phyloP scores from a whole-genome alignment of 2,888 invertebrate species.

The Pelosia muscerda region DNA sequence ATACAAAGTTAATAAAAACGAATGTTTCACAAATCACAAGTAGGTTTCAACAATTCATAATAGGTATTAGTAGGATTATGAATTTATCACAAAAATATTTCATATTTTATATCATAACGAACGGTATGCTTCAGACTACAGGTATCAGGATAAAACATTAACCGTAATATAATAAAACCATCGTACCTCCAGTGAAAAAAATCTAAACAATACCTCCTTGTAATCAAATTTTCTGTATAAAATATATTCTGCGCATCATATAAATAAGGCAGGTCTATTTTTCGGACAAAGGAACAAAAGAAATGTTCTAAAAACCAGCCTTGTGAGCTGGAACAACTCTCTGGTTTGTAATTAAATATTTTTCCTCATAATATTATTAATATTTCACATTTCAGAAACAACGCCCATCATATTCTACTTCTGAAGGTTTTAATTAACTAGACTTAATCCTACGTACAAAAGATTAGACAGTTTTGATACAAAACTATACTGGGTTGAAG shows the following conservation, averaged over 20 bases:
- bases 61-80: too few relatives aligned
- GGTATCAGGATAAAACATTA: neutral
- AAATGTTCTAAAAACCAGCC: slow-evolving; percentile 8
- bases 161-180: neutral
- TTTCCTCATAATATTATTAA: slow-evolving; percentile 29
- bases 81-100: too few relatives aligned
- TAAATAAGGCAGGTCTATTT: slow-evolving; percentile 19
- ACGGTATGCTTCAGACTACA: neutral
- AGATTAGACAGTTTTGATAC: slow-evolving; percentile 29
- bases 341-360: slow-evolving; percentile 32
- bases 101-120: neutral
- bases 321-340: slow-evolving; percentile 20
- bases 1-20: too few relatives aligned
- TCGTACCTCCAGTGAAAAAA: neutral
- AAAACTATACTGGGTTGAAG: neutral
- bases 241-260: slow-evolving; percentile 13
- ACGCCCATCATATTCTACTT: slow-evolving; percentile 33
- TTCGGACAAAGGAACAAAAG: slow-evolving; percentile 19
- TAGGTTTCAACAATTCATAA: too few relatives aligned
- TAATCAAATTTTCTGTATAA: slow-evolving; percentile 18
- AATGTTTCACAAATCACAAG: too few relatives aligned
- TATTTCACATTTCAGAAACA: slow-evolving; percentile 20
- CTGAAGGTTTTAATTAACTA: slow-evolving; percentile 39
- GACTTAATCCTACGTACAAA: slow-evolving; percentile 15
- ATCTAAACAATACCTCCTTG: slow-evolving; percentile 3